phyloP scores from a whole-genome alignment of 1,140 invertebrate genomes.

The Sminthurides bifidus region DNA sequence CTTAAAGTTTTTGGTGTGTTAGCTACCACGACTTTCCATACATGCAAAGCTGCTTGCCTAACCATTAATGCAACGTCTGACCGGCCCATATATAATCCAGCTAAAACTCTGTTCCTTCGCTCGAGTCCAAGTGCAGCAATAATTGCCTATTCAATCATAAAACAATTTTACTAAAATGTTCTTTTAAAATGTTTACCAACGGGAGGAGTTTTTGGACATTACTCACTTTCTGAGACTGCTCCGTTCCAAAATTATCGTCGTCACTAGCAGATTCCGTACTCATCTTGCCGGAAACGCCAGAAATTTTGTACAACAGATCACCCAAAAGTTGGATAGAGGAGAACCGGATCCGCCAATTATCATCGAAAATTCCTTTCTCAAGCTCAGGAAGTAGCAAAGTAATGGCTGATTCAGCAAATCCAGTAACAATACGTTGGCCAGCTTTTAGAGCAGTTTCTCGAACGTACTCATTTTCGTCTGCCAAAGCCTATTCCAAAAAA shows the following conservation, averaged over 20 bases:
- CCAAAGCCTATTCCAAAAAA: constrained; percentile 58
- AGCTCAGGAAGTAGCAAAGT: constrained; percentile 84
- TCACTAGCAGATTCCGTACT: constrained; percentile 94
- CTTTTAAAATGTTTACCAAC: not conserved
- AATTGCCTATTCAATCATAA: constrained; percentile 53
- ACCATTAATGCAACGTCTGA: constrained; percentile 95
- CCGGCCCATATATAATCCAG: constrained; percentile 93
- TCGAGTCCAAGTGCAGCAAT: constrained; percentile 75
- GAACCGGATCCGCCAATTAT: constrained; percentile 97
- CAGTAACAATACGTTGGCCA: constrained; percentile 90
- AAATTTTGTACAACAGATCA: constrained; percentile 91
- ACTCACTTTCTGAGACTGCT: constrained; percentile 66
- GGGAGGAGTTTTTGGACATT: not conserved
- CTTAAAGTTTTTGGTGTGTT: constrained; percentile 92
- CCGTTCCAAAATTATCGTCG: constrained; percentile 98
- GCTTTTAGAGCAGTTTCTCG: constrained; percentile 91
- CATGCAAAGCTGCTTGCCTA: constrained; percentile 89
- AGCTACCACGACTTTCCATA: constrained; percentile 93
- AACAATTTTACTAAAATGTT: not conserved
- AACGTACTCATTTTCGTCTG: constrained; percentile 98
- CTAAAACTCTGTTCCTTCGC: constrained; percentile 80
- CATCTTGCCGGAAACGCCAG: constrained; percentile 96
- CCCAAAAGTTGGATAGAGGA: constrained; percentile 92
- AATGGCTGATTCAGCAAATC: constrained; percentile 93
- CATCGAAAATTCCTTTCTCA: constrained; percentile 85